Evolutionary conservation across 2,888 invertebrate genomes (phyloP).

Genomic region (Amiota mariae): DNA sequence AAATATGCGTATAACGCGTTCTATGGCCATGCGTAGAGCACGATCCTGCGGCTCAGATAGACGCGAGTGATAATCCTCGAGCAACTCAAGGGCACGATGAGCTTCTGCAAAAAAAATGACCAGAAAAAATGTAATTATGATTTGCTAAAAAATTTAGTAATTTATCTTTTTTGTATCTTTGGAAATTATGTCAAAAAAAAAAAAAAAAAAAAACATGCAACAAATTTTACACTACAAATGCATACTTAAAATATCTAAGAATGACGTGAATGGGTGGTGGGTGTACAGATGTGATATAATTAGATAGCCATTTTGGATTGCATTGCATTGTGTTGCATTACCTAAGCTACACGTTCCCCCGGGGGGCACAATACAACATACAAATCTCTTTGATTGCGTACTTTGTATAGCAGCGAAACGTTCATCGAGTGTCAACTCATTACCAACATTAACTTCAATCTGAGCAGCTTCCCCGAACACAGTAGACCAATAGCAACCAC

Average conservation of each 20-base stretch:
- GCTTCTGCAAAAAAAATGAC: conserved; percentile 83
- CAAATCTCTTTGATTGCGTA: conserved; percentile 27
- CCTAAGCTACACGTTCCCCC: conserved; percentile 24
- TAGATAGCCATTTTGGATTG: conserved; percentile 23
- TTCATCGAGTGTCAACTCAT: conserved; percentile 50
- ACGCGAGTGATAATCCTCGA: conserved; percentile 98
- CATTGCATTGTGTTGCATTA: conserved; percentile 10
- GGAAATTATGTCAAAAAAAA: not conserved
- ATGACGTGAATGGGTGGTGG: too few relatives aligned
- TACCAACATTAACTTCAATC: conserved; percentile 43
- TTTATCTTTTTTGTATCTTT: not conserved
- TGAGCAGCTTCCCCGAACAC: conserved; percentile 57
- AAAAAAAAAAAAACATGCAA: too few relatives aligned
- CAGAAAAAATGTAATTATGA: conserved; percentile 30
- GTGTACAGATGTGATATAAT: too few relatives aligned
- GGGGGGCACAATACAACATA: not conserved
- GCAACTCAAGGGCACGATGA: conserved; percentile 96
- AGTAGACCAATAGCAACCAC: conserved; percentile 56
- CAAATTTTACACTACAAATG: too few relatives aligned
- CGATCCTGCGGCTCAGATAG: conserved; percentile 95
- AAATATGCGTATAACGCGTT: conserved; percentile 98
- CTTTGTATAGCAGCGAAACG: conserved; percentile 41
- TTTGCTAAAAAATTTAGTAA: too few relatives aligned
- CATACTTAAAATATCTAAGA: not conserved
- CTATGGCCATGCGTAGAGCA: conserved; percentile 95